Evolutionary conservation across 2,888 invertebrate genomes (phyloP).

Genomic region (Anthophora plumipes): DNA sequence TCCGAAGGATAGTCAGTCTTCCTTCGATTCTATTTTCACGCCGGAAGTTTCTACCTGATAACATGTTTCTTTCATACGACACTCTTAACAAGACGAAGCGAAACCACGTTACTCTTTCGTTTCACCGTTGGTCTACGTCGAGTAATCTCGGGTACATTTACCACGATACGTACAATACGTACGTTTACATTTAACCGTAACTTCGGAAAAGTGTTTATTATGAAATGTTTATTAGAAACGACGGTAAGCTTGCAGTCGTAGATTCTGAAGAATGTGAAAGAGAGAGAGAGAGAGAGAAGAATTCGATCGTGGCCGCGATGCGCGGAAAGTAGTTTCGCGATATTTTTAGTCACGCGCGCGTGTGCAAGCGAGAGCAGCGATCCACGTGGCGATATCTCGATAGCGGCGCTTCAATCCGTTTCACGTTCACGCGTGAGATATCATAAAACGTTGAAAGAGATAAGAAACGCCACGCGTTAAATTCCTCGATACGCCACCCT

Average conservation of each 20-base stretch:
- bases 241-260: too few relatives aligned
- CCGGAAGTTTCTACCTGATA: neutral
- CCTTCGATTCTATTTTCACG: neutral
- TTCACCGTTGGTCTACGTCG: neutral
- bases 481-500: constrained; percentile 28
- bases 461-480: constrained; percentile 18
- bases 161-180: too few relatives aligned
- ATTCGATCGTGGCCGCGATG: too few relatives aligned
- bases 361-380: constrained; percentile 25
- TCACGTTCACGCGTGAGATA: constrained; percentile 19
- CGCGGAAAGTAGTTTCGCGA: too few relatives aligned
- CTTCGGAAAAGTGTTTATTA: too few relatives aligned
- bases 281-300: too few relatives aligned
- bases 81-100: too few relatives aligned
- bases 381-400: constrained; percentile 42
- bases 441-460: constrained; percentile 30
- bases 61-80: neutral
- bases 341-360: neutral
- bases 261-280: too few relatives aligned
- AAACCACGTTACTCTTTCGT: too few relatives aligned
- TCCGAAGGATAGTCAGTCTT: neutral
- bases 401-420: constrained; percentile 13
- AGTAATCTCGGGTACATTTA: too few relatives aligned
- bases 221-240: too few relatives aligned
- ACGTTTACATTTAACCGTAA: too few relatives aligned